Percentiles rank a stretch among this genome's conserved stretches.
Conservation (phyloP, 2,113 vertebrate genomes). For the Melanotaenia duboulayi region DNA sequence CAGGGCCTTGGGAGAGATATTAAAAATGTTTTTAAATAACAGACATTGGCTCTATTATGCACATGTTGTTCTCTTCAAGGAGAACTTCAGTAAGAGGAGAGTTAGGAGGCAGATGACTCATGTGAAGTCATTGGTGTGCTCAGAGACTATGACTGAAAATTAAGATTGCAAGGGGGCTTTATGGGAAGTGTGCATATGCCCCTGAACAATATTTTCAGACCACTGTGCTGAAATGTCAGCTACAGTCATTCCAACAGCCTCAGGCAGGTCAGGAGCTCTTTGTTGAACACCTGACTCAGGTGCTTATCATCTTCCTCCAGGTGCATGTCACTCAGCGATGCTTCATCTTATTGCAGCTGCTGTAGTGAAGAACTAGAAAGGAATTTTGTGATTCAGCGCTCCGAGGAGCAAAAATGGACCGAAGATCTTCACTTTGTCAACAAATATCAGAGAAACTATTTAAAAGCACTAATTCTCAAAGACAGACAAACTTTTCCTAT, state of each 20-base stretch:
- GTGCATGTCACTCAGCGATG: slow-evolving; percentile 67
- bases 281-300: slow-evolving; percentile 48
- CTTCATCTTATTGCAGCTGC: slow-evolving; percentile 55
- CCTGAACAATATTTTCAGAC: slow-evolving; percentile 50
- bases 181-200: slow-evolving; percentile 50
- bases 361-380: slow-evolving; percentile 13
- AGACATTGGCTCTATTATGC: slow-evolving; percentile 16
- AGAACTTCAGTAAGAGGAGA: slow-evolving; percentile 27
- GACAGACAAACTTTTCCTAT: too few relatives aligned
- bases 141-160: slow-evolving; percentile 51
- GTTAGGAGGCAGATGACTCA: slow-evolving; percentile 68
- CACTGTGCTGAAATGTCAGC: slow-evolving; percentile 38
- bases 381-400: background rate
- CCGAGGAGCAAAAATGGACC: background rate
- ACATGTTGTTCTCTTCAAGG: slow-evolving; percentile 48
- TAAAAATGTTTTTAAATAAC: slow-evolving; percentile 30
- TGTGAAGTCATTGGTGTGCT: slow-evolving; percentile 47
- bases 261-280: slow-evolving; percentile 44
- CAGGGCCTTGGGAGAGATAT: slow-evolving; percentile 12
- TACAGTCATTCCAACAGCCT: slow-evolving; percentile 22
- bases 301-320: slow-evolving; percentile 63
- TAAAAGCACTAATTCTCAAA: too few relatives aligned
- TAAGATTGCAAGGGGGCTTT: slow-evolving; percentile 47
- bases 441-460: too few relatives aligned
- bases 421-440: background rate